Percentiles rank a stretch among this genome's conserved stretches.
These are phyloP conservation scores for Sebastes steindachneri DNA, from an alignment of 2,797 vertebrate species.

Conservation along the genomic window DNA sequence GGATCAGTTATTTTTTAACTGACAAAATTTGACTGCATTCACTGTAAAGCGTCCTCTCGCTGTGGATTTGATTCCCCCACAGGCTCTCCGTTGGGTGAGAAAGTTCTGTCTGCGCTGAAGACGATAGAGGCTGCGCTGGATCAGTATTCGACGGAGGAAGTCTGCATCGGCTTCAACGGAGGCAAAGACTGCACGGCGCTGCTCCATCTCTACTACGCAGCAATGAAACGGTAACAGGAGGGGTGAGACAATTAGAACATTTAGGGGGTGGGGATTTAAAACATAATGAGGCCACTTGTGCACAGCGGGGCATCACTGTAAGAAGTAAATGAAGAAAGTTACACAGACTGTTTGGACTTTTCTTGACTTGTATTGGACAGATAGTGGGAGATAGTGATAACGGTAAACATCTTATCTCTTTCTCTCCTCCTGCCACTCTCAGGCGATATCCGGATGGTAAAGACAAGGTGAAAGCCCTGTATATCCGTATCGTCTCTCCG, in stretches of 20 bases:
- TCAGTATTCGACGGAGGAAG: slow-evolving; percentile 82
- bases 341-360: not conserved
- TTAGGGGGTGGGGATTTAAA: slow-evolving; percentile 9
- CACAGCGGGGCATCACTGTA: slow-evolving; percentile 4
- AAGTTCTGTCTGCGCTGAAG: slow-evolving; percentile 87
- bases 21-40: slow-evolving; percentile 19
- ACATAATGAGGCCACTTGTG: slow-evolving; percentile 1
- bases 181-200: slow-evolving; percentile 97
- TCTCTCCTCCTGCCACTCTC: slow-evolving; percentile 38
- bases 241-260: not conserved
- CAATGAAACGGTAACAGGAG: slow-evolving; percentile 86
- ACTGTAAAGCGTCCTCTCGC: not conserved
- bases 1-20: not conserved
- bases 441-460: slow-evolving; percentile 84
- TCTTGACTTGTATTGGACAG: slow-evolving; percentile 16
- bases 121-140: slow-evolving; percentile 89
- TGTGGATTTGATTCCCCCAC: slow-evolving; percentile 24
- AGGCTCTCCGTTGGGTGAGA: slow-evolving; percentile 88
- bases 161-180: slow-evolving; percentile 96
- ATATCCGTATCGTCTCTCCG: slow-evolving; percentile 89
- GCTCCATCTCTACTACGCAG: slow-evolving; percentile 92
- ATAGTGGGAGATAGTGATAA: slow-evolving; percentile 3
- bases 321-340: slow-evolving; percentile 2
- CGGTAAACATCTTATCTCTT: slow-evolving; percentile 21
- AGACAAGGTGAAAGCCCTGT: slow-evolving; percentile 89